A percentile compares a stretch with the other conserved stretches of the same genome.
phyloP scores from a whole-genome alignment of 1,140 invertebrate genomes.

The Rhopalosiphum maidis region DNA sequence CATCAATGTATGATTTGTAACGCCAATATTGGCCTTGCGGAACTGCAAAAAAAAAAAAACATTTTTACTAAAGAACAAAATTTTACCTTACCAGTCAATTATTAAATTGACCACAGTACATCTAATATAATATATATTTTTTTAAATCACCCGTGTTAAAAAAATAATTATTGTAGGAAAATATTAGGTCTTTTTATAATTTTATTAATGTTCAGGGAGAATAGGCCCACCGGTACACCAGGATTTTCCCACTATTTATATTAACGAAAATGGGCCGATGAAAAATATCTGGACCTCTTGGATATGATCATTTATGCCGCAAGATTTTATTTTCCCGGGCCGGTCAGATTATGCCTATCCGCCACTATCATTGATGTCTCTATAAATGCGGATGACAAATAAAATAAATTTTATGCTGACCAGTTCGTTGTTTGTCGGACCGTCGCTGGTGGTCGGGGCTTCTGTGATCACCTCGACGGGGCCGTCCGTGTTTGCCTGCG shows the following conservation, averaged over 20 bases:
- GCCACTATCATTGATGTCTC: background rate
- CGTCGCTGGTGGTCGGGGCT: background rate
- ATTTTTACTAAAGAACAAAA: background rate
- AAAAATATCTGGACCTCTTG: no score
- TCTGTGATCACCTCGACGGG: background rate
- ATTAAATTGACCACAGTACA: background rate
- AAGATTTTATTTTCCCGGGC: no score
- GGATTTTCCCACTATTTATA: no score
- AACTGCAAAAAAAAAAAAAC: slow-evolving; percentile 3
- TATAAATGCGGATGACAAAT: background rate
- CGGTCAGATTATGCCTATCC: no score
- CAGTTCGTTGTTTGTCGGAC: slow-evolving; percentile 13
- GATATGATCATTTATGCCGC: no score
- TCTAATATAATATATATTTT: no score
- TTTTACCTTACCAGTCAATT: background rate
- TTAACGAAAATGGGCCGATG: no score
- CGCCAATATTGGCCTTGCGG: slow-evolving; percentile 33
- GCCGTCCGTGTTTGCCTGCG: background rate
- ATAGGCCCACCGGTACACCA: no score
- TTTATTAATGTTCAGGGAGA: background rate
- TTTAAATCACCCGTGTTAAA: no score
- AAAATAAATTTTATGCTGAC: background rate
- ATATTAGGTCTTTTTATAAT: no score
- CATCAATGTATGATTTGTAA: slow-evolving; percentile 39
- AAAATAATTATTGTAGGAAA: no score